These are phyloP conservation scores for Argynnis bischoffii DNA, from an alignment of 2,888 invertebrate genomes.

Conservation along the genomic window DNA sequence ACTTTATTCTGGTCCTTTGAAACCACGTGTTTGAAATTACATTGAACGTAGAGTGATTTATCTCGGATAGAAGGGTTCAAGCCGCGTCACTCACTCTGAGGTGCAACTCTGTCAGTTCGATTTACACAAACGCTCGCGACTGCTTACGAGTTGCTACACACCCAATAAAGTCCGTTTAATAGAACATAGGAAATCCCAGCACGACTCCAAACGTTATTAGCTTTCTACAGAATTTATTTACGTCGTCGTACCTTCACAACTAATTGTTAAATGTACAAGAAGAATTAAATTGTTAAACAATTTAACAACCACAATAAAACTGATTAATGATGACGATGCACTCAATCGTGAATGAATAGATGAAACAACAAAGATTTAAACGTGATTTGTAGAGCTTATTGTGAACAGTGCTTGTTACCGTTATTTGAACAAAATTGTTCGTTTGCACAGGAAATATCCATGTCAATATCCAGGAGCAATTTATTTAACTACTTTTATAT, in stretches of 20 bases:
- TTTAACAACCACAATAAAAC: slow-evolving; percentile 26
- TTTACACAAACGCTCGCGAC: slow-evolving; percentile 61
- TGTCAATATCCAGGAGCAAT: neutral
- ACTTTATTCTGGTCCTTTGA: slow-evolving; percentile 29
- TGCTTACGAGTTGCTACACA: slow-evolving; percentile 57
- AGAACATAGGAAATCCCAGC: slow-evolving; percentile 58
- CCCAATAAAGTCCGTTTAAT: slow-evolving; percentile 70
- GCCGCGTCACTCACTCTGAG: slow-evolving; percentile 70
- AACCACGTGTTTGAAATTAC: slow-evolving; percentile 44
- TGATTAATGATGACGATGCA: slow-evolving; percentile 37
- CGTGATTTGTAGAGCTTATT: slow-evolving; percentile 27
- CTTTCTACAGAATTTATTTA: slow-evolving; percentile 25
- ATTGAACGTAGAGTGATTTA: slow-evolving; percentile 54
- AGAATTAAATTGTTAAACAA: slow-evolving; percentile 22
- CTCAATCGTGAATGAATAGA: slow-evolving; percentile 30
- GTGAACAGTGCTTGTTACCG: slow-evolving; percentile 21
- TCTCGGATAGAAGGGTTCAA: slow-evolving; percentile 59
- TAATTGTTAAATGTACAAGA: slow-evolving; percentile 20
- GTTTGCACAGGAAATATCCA: slow-evolving; percentile 8
- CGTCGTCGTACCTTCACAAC: slow-evolving; percentile 5
- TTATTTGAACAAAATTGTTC: slow-evolving; percentile 24
- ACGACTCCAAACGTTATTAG: slow-evolving; percentile 51
- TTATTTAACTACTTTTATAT: neutral
- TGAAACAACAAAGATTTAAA: slow-evolving; percentile 34
- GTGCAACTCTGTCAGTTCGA: slow-evolving; percentile 70